Conservation (phyloP, 2,113 vertebrate species). For the Nestor notabilis region DNA sequence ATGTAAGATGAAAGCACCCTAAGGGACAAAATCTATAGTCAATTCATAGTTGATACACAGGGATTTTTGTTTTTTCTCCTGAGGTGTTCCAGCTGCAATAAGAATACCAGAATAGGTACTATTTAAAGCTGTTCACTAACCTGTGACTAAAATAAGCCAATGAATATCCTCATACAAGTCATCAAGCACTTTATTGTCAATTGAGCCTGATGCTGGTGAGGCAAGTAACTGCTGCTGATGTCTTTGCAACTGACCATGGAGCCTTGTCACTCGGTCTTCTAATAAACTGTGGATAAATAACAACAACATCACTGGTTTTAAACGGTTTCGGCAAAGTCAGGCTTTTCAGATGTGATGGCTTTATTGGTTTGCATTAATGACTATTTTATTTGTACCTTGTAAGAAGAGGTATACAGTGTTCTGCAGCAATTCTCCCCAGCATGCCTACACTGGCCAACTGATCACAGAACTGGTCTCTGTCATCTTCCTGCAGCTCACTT, state of each 20-base stretch:
- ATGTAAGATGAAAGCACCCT: neutral
- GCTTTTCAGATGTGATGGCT: neutral
- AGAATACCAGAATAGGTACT: neutral
- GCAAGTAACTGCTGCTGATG: conserved; percentile 94
- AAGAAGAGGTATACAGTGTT: conserved; percentile 97
- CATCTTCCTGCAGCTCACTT: conserved; percentile 96
- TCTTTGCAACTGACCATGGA: conserved; percentile 94
- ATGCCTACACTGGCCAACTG: conserved; percentile 96
- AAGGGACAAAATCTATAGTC: neutral
- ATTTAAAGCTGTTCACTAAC: conserved; percentile 71
- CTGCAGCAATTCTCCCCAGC: conserved; percentile 94
- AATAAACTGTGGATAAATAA: conserved; percentile 81
- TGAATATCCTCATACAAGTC: conserved; percentile 99
- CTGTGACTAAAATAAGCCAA: conserved; percentile 99
- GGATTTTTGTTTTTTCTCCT: neutral
- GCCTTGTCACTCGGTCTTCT: conserved; percentile 93
- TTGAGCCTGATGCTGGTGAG: conserved; percentile 81
- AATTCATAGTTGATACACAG: neutral
- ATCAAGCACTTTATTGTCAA: conserved; percentile 91
- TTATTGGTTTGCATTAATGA: neutral
- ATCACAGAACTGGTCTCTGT: conserved; percentile 96
- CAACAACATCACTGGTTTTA: neutral
- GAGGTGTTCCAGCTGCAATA: neutral
- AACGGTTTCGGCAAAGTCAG: neutral
- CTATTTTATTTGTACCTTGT: conserved; percentile 78